These are phyloP conservation scores for Ceratitis capitata DNA, from an alignment of 1,140 invertebrate genomes.

Conservation along the genomic window DNA sequence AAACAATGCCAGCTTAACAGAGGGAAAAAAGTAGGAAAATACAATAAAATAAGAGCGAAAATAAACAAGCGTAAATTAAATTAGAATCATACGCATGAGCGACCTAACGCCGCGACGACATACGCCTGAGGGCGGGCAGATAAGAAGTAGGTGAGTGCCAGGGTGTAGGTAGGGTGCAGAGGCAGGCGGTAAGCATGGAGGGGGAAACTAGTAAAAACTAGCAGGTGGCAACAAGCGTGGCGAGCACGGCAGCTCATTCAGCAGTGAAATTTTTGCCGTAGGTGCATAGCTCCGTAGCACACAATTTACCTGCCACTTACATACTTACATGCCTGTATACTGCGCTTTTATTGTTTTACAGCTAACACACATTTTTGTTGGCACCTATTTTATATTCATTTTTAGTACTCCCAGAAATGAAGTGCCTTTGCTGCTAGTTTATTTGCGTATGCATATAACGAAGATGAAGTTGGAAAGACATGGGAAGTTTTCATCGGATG, in stretches of 20 bases:
- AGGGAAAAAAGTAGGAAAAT: background rate
- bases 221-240: background rate
- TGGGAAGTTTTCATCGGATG: background rate
- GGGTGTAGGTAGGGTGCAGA: background rate
- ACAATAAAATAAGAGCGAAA: background rate
- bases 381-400: no score
- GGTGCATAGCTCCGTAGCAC: background rate
- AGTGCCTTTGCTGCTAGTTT: background rate
- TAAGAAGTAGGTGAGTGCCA: background rate
- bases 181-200: no score
- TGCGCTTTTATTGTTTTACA: background rate
- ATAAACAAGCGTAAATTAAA: slow-evolving; percentile 23
- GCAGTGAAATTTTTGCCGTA: background rate
- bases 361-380: background rate
- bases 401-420: background rate
- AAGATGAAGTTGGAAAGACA: background rate
- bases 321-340: no score
- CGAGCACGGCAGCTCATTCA: background rate
- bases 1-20: background rate
- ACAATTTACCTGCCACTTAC: no score
- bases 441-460: background rate
- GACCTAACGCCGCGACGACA: background rate
- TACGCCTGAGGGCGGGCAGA: background rate
- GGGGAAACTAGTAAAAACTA: no score
- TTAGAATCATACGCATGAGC: slow-evolving; percentile 13